phyloP scores from a whole-genome alignment of 2,888 invertebrate species.

The Pammene aurita region DNA sequence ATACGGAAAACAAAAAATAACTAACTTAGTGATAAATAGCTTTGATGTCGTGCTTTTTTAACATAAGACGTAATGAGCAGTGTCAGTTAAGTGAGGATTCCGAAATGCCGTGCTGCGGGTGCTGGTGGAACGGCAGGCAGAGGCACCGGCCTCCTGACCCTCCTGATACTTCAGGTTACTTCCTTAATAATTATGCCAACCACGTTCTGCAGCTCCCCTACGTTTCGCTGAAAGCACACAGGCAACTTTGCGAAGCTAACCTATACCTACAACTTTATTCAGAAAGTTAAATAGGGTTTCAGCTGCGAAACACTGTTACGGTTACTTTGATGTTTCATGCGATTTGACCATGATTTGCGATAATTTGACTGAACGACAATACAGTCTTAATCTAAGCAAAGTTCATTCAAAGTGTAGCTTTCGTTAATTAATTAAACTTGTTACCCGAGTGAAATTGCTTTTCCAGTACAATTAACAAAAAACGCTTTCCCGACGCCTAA shows the following conservation, averaged over 20 bases:
- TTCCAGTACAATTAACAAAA: slow-evolving; percentile 38
- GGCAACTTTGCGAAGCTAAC: slow-evolving; percentile 14
- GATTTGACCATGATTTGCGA: slow-evolving; percentile 15
- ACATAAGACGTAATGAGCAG: slow-evolving; percentile 51
- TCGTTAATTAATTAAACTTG: slow-evolving; percentile 38
- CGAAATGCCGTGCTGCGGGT: slow-evolving; percentile 77
- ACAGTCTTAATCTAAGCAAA: slow-evolving; percentile 29
- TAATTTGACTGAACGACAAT: slow-evolving; percentile 28
- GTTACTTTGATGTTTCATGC: slow-evolving; percentile 12
- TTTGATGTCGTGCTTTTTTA: slow-evolving; percentile 47
- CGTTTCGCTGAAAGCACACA: slow-evolving; percentile 13
- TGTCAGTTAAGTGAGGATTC: slow-evolving; percentile 39
- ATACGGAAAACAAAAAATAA: slow-evolving; percentile 10
- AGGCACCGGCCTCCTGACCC: slow-evolving; percentile 76
- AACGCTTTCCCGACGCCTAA: slow-evolving; percentile 30
- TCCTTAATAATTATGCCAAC: slow-evolving; percentile 1
- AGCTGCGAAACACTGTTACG: not conserved
- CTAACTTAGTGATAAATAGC: slow-evolving; percentile 1
- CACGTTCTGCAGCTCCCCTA: slow-evolving; percentile 4
- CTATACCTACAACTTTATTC: slow-evolving; percentile 29
- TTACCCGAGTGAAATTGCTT: slow-evolving; percentile 34
- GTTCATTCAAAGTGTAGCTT: slow-evolving; percentile 18
- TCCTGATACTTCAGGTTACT: slow-evolving; percentile 66
- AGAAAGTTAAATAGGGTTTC: slow-evolving; percentile 32
- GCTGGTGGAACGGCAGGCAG: slow-evolving; percentile 80